Evolutionary conservation across 2,888 invertebrate genomes (phyloP), one percentile per base, ranked within the genome.

Genomic region (Sinohyriopsis cumingii): DNA sequence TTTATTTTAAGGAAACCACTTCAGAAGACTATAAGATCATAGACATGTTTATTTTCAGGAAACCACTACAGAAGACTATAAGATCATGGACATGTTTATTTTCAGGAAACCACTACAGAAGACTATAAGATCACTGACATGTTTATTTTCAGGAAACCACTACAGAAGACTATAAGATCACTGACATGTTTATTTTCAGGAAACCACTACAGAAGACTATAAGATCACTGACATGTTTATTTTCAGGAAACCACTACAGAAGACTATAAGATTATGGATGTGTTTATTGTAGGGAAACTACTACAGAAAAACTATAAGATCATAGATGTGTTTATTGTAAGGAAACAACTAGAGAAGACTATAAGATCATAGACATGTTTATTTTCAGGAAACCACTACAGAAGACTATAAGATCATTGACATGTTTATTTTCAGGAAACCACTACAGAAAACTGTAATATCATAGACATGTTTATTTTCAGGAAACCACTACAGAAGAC

Each of bases 371-470:
- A 24, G 19, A 6, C 53, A 20, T 25, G 55, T 60, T 5, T 45
- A 24, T 55, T 82, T 90, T 72, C 89, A 98, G 97, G 92, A 93
- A 78, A 95, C 98, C 22, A 93, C 94, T 72, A 95, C 96, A 89
- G 97, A 97, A 60, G 94, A 95, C 85, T 93, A 94, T 24, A 99
- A 99, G 92, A 94, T 99, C 65, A 94, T 99, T n/a, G n/a, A n/a
- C 15, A 19, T 20, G n/a, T 59, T 9, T 33, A 24, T 55, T 82
- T 90, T 33, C 6, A 33, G 33, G 33, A 33, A 33, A 33, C 7
- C 25, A 25, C 25, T 25, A 25, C 25, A 25, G 2, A 4, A 25
- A 4, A 25, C 4, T 4, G 4, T 25, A 25, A 25, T 2, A 4
- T 25, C 4, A 25, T 25, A 25, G 25, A 25, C 25, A 3, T 25